Evolutionary conservation across 2,113 vertebrate species (phyloP).

Genomic region (Serranochromis macrocephalus): DNA sequence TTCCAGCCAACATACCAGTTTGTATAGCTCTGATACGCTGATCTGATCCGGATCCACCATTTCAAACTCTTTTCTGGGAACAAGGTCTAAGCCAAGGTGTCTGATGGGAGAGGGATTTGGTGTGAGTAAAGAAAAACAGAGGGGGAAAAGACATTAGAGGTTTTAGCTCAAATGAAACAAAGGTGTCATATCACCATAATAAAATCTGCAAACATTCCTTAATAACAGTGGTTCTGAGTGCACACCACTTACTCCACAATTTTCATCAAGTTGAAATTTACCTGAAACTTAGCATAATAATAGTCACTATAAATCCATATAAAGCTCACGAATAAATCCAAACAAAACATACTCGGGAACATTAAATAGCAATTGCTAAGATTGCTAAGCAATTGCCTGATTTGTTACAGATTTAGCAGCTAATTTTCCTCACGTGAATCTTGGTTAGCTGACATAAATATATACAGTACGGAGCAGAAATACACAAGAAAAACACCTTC

Average conservation of each 20-base stretch:
- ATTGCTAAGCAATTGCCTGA: background rate
- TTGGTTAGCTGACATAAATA: background rate
- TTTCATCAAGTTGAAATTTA: background rate
- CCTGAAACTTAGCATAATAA: background rate
- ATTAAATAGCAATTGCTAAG: background rate
- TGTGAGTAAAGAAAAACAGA: background rate
- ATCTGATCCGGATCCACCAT: conserved; percentile 96
- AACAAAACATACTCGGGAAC: background rate
- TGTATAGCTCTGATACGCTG: conserved; percentile 95
- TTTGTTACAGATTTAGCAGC: background rate
- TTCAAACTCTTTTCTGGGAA: conserved; percentile 96
- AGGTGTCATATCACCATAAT: background rate
- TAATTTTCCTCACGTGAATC: background rate
- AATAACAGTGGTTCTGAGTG: background rate
- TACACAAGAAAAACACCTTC: background rate
- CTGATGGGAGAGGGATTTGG: conserved; percentile 52
- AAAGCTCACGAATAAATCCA: background rate
- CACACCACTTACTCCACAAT: background rate
- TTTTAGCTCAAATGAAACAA: background rate
- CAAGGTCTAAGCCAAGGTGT: conserved; percentile 91
- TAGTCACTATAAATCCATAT: background rate
- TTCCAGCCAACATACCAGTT: conserved; percentile 79
- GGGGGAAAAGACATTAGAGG: background rate
- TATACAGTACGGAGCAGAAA: background rate
- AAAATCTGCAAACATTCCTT: background rate